Evolutionary conservation across 2,797 vertebrate species (phyloP).

Genomic region (Hypotaenidia philippensis): DNA sequence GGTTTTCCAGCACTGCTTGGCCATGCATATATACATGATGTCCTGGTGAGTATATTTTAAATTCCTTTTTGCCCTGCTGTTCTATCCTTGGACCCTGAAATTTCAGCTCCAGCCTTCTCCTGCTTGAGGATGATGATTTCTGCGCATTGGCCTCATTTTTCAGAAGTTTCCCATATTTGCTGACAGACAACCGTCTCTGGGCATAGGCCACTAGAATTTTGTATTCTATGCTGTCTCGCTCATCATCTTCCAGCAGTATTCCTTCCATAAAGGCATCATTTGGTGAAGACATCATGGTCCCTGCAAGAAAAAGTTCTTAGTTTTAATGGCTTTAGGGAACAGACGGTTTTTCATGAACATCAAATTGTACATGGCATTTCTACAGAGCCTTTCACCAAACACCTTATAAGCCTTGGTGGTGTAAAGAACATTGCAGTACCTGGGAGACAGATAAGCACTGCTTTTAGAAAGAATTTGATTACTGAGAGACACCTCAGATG

Average conservation of each 20-base stretch:
- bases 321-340: neutral
- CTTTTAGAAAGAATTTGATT: neutral
- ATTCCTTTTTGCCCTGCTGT: neutral
- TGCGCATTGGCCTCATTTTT: neutral
- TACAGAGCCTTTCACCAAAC: neutral
- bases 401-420: neutral
- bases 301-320: conserved; percentile 49
- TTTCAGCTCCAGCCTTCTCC: too few relatives aligned
- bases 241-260: conserved; percentile 67
- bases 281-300: conserved; percentile 27
- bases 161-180: neutral
- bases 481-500: neutral
- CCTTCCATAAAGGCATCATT: conserved; percentile 58
- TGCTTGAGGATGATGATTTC: rapidly evolving
- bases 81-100: rapidly evolving
- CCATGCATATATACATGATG: neutral
- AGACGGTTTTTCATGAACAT: neutral
- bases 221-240: conserved; percentile 77
- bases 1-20: neutral
- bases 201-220: conserved; percentile 82
- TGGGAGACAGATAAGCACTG: neutral
- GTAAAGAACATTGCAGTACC: neutral
- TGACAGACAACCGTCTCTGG: conserved; percentile 51
- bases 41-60: neutral
- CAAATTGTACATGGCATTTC: neutral